phyloP scores from a whole-genome alignment of 2,113 vertebrate genomes.

The Ageneiosus marmoratus region DNA sequence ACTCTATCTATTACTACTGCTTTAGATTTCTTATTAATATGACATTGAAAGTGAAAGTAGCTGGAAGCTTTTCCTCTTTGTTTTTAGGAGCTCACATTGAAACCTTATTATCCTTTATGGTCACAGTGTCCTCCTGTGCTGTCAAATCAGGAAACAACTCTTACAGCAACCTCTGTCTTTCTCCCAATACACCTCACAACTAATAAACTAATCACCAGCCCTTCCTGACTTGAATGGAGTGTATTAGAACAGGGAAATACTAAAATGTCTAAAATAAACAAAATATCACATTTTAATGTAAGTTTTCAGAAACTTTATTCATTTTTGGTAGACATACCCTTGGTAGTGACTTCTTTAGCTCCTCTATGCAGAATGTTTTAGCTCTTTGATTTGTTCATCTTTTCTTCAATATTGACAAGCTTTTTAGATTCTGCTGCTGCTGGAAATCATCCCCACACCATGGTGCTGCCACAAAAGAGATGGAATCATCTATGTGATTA shows the following conservation, averaged over 20 bases:
- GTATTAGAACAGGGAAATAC: too few relatives aligned
- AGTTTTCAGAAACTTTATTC: not conserved
- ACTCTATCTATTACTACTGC: not conserved
- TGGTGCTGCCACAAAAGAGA: not conserved
- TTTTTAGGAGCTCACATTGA: not conserved
- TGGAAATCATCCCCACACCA: not conserved
- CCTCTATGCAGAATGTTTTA: not conserved
- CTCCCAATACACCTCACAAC: not conserved
- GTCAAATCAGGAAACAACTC: not conserved
- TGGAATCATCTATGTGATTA: not conserved
- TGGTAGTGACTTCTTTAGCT: not conserved
- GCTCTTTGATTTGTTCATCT: not conserved
- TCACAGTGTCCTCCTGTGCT: not conserved
- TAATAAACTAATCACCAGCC: not conserved
- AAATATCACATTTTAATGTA: too few relatives aligned
- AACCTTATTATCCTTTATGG: not conserved
- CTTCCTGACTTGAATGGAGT: too few relatives aligned
- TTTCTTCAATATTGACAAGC: not conserved
- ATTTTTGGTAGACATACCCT: not conserved
- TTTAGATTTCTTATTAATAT: not conserved
- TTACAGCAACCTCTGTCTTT: not conserved
- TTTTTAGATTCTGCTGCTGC: not conserved
- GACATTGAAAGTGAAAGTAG: not conserved
- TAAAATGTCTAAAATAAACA: too few relatives aligned
- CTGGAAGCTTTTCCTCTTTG: not conserved